These are phyloP conservation scores for Melieria crassipennis DNA, from an alignment of 2,888 invertebrate species.

Conservation along the genomic window DNA sequence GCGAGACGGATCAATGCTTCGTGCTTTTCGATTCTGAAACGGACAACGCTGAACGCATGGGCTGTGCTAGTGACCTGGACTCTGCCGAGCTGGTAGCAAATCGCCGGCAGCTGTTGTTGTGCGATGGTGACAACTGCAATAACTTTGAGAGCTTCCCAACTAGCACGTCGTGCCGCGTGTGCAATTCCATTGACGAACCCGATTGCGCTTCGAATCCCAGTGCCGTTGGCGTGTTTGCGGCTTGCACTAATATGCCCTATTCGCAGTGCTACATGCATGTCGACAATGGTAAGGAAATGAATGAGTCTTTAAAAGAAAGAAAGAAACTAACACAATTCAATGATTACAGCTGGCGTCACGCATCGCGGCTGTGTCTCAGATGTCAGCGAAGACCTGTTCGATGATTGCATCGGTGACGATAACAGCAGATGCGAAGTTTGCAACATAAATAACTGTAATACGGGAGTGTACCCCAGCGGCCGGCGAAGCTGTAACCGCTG, in stretches of 20 bases:
- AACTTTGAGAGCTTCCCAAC: conserved; percentile 42
- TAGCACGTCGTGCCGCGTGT: conserved; percentile 44
- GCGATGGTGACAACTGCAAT: conserved; percentile 54
- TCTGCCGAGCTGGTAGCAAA: conserved; percentile 39
- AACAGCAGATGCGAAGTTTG: conserved; percentile 50
- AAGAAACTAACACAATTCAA: not conserved
- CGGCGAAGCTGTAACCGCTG: conserved; percentile 55
- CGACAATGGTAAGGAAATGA: conserved; percentile 43
- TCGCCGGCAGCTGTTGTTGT: conserved; percentile 51
- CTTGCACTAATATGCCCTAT: conserved; percentile 47
- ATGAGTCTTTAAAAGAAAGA: not conserved
- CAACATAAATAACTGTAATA: conserved; percentile 48
- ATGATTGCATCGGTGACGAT: conserved; percentile 46
- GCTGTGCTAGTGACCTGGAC: conserved; percentile 54
- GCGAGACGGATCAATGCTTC: conserved; percentile 53
- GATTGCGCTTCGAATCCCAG: conserved; percentile 43
- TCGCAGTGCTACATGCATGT: conserved; percentile 50
- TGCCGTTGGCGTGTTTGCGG: accelerated
- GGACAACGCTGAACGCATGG: conserved; percentile 49
- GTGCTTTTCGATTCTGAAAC: conserved; percentile 48
- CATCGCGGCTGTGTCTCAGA: conserved; percentile 55
- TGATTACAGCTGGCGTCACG: conserved; percentile 48
- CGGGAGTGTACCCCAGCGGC: conserved; percentile 48
- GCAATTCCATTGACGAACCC: conserved; percentile 46
- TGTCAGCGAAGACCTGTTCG: conserved; percentile 43